Evolutionary conservation across 2,797 vertebrate genomes (phyloP).

Genomic region (Mus spretus): DNA sequence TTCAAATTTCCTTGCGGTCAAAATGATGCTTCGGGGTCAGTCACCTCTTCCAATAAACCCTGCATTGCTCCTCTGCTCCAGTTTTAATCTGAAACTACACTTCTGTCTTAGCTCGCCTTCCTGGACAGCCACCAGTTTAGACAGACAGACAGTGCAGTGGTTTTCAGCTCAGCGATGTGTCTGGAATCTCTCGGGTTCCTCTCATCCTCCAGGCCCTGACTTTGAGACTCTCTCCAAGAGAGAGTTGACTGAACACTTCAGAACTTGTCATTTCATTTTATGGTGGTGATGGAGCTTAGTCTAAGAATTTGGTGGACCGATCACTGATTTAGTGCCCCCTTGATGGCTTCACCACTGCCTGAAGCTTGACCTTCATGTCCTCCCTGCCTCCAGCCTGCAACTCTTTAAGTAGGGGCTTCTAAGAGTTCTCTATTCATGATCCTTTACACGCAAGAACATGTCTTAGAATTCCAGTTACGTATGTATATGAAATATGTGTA

Average conservation of each 20-base stretch:
- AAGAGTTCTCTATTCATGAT: background rate
- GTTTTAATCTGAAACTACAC: background rate
- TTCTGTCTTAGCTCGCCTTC: slow-evolving; percentile 31
- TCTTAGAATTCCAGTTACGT: background rate
- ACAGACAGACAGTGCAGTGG: background rate
- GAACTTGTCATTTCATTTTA: slow-evolving; percentile 10
- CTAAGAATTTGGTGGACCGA: background rate
- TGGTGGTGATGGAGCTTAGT: background rate
- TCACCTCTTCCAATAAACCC: background rate
- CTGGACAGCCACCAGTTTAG: background rate
- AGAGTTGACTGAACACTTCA: background rate
- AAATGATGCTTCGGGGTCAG: background rate
- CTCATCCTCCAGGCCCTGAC: slow-evolving; percentile 3
- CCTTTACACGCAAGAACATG: too few species aligned
- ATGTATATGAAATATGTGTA: background rate
- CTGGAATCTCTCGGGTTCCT: slow-evolving; percentile 10
- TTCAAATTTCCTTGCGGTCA: background rate
- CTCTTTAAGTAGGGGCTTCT: background rate
- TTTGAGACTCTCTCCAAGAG: slow-evolving; percentile 43
- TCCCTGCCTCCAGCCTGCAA: background rate
- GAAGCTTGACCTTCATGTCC: background rate
- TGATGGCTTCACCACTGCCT: background rate
- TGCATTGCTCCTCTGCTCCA: background rate
- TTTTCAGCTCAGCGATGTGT: background rate
- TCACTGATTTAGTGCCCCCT: background rate